These are phyloP conservation scores for Serrognathus titanus DNA, from an alignment of 2,888 invertebrate genomes.

Conservation along the genomic window DNA sequence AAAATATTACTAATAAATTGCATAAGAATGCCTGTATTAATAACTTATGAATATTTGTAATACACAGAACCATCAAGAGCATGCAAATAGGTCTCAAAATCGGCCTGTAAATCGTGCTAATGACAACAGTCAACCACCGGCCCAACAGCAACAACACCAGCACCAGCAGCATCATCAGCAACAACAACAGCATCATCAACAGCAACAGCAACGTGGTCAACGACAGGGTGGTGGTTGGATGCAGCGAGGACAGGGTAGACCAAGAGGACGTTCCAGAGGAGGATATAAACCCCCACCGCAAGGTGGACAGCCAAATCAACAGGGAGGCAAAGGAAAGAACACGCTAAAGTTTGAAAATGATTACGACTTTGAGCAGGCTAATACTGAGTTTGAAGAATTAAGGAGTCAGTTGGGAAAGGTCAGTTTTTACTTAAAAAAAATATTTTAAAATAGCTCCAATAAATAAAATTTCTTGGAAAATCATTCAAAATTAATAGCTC, in stretches of 20 bases:
- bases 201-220: slow-evolving; percentile 37
- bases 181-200: slow-evolving; percentile 42
- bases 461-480: too few species aligned
- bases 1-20: not conserved
- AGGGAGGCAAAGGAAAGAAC: slow-evolving; percentile 56
- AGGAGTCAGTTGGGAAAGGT: slow-evolving; percentile 77
- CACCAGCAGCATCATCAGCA: slow-evolving; percentile 27
- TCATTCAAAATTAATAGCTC: too few species aligned
- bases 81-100: too few species aligned
- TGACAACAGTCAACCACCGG: slow-evolving; percentile 11
- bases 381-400: slow-evolving; percentile 93
- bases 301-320: slow-evolving; percentile 34
- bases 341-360: slow-evolving; percentile 92
- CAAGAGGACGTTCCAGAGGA: slow-evolving; percentile 49
- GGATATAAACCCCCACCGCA: slow-evolving; percentile 19
- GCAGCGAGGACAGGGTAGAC: slow-evolving; percentile 52
- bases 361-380: slow-evolving; percentile 98
- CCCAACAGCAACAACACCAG: slow-evolving; percentile 18
- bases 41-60: too few species aligned
- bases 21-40: too few species aligned
- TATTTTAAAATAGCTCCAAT: too few species aligned
- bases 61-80: too few species aligned
- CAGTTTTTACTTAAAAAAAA: slow-evolving; percentile 52
- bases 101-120: not conserved
- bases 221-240: slow-evolving; percentile 45